These are phyloP conservation scores for Falcunculus frontatus DNA, from an alignment of 2,113 vertebrate genomes.

Conservation along the genomic window DNA sequence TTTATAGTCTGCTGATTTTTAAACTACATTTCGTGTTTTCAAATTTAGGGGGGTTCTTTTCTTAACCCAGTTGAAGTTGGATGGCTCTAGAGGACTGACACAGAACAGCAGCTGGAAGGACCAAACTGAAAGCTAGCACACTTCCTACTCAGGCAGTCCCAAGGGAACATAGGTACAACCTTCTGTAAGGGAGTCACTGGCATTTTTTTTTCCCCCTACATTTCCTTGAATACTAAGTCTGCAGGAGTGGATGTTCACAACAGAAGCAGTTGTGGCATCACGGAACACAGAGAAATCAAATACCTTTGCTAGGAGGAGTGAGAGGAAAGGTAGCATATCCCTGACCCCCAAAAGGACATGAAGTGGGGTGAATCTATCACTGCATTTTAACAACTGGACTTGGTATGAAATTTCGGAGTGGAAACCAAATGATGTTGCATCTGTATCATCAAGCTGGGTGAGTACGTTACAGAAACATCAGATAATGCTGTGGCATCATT, in stretches of 20 bases:
- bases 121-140: neutral
- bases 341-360: neutral
- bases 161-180: neutral
- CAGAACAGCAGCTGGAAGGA: neutral
- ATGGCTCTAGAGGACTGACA: neutral
- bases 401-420: neutral
- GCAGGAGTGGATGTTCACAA: neutral
- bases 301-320: neutral
- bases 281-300: neutral
- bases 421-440: neutral
- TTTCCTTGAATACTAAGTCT: neutral
- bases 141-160: neutral
- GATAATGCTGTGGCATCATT: neutral
- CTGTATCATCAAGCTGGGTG: neutral
- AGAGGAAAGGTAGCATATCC: neutral
- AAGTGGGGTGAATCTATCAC: neutral
- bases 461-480: neutral
- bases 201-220: neutral
- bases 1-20: neutral
- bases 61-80: neutral
- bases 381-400: neutral
- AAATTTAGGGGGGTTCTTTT: neutral
- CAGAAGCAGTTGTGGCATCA: neutral
- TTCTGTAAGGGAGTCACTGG: rapidly evolving
- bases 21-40: neutral